Conservation (phyloP, 1,140 invertebrate genomes). For the Listronotus oregonensis region DNA sequence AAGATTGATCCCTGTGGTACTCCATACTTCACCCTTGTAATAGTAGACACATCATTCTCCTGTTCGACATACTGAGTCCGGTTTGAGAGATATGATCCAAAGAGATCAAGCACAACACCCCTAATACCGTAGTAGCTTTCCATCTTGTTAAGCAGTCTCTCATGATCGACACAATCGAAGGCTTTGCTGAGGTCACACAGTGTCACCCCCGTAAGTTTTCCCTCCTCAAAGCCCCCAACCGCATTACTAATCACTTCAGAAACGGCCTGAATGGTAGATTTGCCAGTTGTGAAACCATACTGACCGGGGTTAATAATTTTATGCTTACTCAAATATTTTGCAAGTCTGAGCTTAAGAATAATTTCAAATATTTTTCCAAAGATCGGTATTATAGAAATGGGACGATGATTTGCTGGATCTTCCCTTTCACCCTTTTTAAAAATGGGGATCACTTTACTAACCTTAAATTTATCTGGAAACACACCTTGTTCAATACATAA, state of each 20-base stretch:
- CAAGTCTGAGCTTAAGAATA: slow-evolving; percentile 30
- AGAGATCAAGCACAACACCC: background rate
- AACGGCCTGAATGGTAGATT: slow-evolving; percentile 32
- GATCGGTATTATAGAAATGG: slow-evolving; percentile 32
- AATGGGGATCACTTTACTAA: slow-evolving; percentile 34
- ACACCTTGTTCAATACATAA: slow-evolving; percentile 13
- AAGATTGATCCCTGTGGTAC: slow-evolving; percentile 21
- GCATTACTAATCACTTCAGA: slow-evolving; percentile 22
- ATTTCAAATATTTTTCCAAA: slow-evolving; percentile 39
- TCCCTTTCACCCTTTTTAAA: slow-evolving; percentile 36
- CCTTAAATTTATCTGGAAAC: slow-evolving; percentile 37
- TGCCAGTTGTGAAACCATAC: slow-evolving; percentile 33
- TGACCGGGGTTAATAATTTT: slow-evolving; percentile 31
- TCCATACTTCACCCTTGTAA: background rate
- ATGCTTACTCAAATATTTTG: slow-evolving; percentile 26
- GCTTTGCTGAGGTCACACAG: slow-evolving; percentile 34
- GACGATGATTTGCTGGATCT: slow-evolving; percentile 33
- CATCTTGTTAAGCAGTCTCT: slow-evolving; percentile 13
- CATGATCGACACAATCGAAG: slow-evolving; percentile 36
- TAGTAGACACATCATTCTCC: background rate
- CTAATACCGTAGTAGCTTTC: slow-evolving; percentile 3
- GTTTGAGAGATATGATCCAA: slow-evolving; percentile 5
- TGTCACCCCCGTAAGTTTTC: slow-evolving; percentile 4
- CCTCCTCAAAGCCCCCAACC: slow-evolving; percentile 22
- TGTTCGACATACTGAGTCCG: slow-evolving; percentile 7